Conservation (phyloP, 2,797 vertebrate genomes). For the Miichthys miiuy region DNA sequence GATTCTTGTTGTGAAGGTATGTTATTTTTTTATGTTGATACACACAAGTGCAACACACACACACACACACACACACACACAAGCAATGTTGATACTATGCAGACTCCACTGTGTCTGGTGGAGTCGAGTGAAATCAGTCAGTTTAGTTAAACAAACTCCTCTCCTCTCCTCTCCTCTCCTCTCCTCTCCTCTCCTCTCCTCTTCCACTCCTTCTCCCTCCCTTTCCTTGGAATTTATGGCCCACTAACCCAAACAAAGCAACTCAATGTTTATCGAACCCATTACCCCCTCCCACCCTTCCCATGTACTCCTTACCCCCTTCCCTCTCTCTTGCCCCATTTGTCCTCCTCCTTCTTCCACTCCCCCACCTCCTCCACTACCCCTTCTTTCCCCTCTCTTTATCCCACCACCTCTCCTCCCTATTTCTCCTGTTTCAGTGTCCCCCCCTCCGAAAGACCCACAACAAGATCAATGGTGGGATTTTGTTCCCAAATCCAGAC, state of each 20-base stretch:
- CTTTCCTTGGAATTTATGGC: constrained; percentile 75
- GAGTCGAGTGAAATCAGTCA: constrained; percentile 51
- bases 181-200: too few relatives aligned
- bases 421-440: constrained; percentile 54
- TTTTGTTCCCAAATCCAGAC: constrained; percentile 62
- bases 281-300: constrained; percentile 54
- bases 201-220: constrained; percentile 28
- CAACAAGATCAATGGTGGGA: constrained; percentile 60
- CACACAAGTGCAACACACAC: neutral
- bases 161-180: constrained; percentile 11
- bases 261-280: constrained; percentile 71
- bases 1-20: constrained; percentile 33
- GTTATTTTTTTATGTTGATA: constrained; percentile 27
- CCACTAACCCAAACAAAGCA: constrained; percentile 77
- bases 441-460: constrained; percentile 33
- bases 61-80: neutral
- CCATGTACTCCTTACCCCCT: constrained; percentile 23
- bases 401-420: constrained; percentile 21
- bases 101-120: constrained; percentile 68
- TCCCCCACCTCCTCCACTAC: constrained; percentile 6
- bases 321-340: neutral
- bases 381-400: neutral
- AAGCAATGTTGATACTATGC: constrained; percentile 54
- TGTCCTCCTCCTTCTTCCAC: neutral
- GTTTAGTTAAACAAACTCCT: constrained; percentile 53